Percentiles rank a stretch among this genome's conserved stretches.
phyloP scores from a whole-genome alignment of 2,113 vertebrate genomes.

The Salvelinus namaycush region DNA sequence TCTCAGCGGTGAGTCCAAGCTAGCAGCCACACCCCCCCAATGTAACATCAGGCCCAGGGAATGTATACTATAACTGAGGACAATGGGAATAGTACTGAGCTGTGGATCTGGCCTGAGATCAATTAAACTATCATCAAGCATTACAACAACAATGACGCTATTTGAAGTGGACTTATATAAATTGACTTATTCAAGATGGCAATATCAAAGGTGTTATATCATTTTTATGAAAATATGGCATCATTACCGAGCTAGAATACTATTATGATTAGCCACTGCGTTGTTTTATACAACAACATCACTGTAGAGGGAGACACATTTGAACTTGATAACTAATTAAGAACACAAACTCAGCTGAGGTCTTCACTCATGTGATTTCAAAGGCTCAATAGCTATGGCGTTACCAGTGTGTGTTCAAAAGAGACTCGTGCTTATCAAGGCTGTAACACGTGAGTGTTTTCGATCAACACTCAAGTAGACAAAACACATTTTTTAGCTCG shows the following conservation, averaged over 20 bases:
- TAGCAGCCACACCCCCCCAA: not conserved
- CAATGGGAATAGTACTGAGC: not conserved
- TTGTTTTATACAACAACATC: not conserved
- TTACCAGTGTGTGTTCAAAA: conserved; percentile 37
- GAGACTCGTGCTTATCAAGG: conserved; percentile 31
- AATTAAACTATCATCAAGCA: not conserved
- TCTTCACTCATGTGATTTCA: conserved; percentile 33
- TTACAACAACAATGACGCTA: too few species aligned
- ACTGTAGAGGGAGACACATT: conserved; percentile 40
- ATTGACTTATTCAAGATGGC: not conserved
- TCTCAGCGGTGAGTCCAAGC: not conserved
- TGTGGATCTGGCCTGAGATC: not conserved
- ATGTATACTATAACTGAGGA: not conserved
- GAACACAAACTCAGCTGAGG: conserved; percentile 23
- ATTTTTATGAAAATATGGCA: not conserved
- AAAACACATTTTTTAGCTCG: conserved; percentile 41
- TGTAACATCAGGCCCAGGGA: not conserved
- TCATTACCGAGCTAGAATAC: not conserved
- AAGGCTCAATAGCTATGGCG: conserved; percentile 34
- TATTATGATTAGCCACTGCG: not conserved
- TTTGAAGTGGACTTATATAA: too few species aligned
- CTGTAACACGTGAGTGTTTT: conserved; percentile 36
- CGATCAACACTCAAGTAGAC: conserved; percentile 54
- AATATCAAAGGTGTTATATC: not conserved
- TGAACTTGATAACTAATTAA: not conserved